These are phyloP conservation scores for Caradrina clavipalpis DNA, from an alignment of 2,888 invertebrate species.

Conservation along the genomic window DNA sequence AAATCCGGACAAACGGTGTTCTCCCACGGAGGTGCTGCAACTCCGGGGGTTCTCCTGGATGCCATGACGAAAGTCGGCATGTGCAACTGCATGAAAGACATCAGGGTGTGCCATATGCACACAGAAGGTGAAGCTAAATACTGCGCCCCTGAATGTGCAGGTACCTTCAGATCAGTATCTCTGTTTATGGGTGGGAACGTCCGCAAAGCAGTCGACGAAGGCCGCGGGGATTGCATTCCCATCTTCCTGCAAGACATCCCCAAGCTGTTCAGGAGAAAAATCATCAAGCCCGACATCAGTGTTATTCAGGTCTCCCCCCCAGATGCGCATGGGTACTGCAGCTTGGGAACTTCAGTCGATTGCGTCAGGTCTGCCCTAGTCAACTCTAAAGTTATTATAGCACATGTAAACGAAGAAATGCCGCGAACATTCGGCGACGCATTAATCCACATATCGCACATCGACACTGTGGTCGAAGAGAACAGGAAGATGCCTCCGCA, in stretches of 20 bases:
- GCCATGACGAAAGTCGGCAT: constrained; percentile 96
- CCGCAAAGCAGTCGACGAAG: constrained; percentile 96
- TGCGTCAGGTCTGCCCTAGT: constrained; percentile 96
- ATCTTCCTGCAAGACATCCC: constrained; percentile 99
- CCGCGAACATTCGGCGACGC: constrained; percentile 98
- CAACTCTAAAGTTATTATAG: constrained; percentile 96
- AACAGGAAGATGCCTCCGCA: constrained; percentile 93
- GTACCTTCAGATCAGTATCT: constrained; percentile 94
- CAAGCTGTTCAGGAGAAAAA: constrained; percentile 95
- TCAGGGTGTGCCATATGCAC: constrained; percentile 98
- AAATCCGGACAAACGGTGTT: constrained; percentile 96
- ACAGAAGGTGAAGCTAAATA: constrained; percentile 96
- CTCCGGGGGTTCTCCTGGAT: constrained; percentile 95
- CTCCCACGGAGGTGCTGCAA: constrained; percentile 97
- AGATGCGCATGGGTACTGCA: constrained; percentile 97
- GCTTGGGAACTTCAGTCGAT: constrained; percentile 98
- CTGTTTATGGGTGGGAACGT: constrained; percentile 98
- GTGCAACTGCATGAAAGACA: constrained; percentile 92
- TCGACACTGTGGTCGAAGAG: constrained; percentile 95
- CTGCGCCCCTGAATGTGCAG: constrained; percentile 93
- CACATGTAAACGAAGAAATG: constrained; percentile 96
- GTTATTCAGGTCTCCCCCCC: constrained; percentile 96
- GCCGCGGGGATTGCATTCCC: constrained; percentile 96
- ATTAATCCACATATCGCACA: constrained; percentile 97
- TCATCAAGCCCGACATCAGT: constrained; percentile 96